phyloP scores from a whole-genome alignment of 2,113 vertebrate species.

The Leptodactylus fuscus region DNA sequence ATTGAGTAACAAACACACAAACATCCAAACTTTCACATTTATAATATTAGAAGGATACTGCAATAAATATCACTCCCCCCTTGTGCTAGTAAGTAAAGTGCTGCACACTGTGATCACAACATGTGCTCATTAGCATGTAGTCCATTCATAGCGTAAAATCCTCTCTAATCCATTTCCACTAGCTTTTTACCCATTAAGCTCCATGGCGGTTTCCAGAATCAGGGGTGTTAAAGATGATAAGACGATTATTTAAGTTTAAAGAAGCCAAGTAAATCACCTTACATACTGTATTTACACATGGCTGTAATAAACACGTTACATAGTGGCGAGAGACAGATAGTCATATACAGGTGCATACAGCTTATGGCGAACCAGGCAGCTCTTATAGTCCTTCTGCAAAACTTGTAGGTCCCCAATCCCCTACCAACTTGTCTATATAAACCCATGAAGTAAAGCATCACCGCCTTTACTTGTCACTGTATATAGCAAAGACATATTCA shows the following conservation, averaged over 20 bases:
- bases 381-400: background rate
- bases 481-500: no score
- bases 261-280: background rate
- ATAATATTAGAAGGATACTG: no score
- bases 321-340: background rate
- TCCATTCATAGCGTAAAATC: slow-evolving; percentile 23
- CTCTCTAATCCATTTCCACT: slow-evolving; percentile 6
- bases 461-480: no score
- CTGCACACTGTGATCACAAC: background rate
- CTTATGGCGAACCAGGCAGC: no score
- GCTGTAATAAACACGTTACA: slow-evolving; percentile 8
- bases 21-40: no score
- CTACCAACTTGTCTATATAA: no score
- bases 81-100: slow-evolving; percentile 2
- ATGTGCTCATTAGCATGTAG: slow-evolving; percentile 9
- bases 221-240: background rate
- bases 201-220: slow-evolving; percentile 4
- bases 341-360: no score
- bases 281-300: background rate
- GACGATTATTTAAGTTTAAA: slow-evolving; percentile 29
- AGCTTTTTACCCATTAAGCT: slow-evolving; percentile 27
- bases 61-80: background rate
- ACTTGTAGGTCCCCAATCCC: no score
- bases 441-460: no score
- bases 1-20: no score